phyloP scores from a whole-genome alignment of 2,113 vertebrate species.

The Argyrosomus japonicus region DNA sequence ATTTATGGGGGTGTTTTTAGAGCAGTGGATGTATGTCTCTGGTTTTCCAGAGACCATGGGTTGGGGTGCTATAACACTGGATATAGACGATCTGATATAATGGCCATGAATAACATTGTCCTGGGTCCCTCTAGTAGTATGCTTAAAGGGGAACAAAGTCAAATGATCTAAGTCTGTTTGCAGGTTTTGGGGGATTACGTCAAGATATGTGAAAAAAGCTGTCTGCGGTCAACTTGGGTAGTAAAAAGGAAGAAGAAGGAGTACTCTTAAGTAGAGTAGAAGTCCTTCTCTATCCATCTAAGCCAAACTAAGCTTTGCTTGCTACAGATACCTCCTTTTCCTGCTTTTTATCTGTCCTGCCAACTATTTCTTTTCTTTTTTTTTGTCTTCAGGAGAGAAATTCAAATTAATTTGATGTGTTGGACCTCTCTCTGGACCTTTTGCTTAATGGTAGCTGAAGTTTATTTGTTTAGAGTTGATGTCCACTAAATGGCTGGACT shows the following conservation, averaged over 20 bases:
- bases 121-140: not conserved
- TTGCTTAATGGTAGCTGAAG: not conserved
- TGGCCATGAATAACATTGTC: not conserved
- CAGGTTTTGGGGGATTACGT: not conserved
- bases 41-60: not conserved
- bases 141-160: not conserved
- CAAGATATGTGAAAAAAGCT: not conserved
- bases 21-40: constrained; percentile 27
- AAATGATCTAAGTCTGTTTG: not conserved
- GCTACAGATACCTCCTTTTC: not conserved
- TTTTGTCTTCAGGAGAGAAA: not conserved
- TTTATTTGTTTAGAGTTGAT: constrained; percentile 44
- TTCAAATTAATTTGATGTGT: not conserved
- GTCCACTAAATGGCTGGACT: constrained; percentile 47
- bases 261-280: not conserved
- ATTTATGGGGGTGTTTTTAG: constrained; percentile 48
- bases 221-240: not conserved
- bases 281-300: not conserved
- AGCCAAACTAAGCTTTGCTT: not conserved
- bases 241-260: not conserved
- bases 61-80: constrained; percentile 16
- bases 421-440: constrained; percentile 7
- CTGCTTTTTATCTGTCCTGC: not conserved
- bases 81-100: not conserved
- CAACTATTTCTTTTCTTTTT: not conserved